Evolutionary conservation across 2,888 invertebrate genomes (phyloP).

Genomic region (Vannuccia rotundouncinata): DNA sequence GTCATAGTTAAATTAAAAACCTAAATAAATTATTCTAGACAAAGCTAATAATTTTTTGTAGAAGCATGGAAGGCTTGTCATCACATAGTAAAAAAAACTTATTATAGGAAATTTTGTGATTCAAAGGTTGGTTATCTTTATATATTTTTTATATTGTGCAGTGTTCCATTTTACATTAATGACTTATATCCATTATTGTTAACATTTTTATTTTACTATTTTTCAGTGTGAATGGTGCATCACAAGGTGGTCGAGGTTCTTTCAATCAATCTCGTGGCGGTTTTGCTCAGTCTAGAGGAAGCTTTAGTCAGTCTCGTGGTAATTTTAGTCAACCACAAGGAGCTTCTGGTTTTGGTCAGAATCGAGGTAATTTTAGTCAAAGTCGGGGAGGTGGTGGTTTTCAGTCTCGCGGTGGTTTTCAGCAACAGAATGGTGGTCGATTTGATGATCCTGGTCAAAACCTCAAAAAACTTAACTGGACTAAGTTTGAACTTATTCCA

Average conservation of each 20-base stretch:
- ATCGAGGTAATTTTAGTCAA: not conserved
- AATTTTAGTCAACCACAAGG: not conserved
- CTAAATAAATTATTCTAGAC: no score
- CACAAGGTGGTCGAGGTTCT: not conserved
- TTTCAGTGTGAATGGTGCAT: not conserved
- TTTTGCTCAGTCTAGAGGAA: not conserved
- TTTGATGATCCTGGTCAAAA: not conserved
- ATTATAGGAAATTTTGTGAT: no score
- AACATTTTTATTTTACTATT: no score
- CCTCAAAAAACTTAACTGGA: not conserved
- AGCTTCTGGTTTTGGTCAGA: not conserved
- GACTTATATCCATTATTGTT: no score
- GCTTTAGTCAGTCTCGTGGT: not conserved
- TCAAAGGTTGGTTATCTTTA: no score
- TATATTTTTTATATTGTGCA: no score
- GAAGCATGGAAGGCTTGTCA: no score
- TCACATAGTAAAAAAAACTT: no score
- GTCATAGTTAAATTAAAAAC: no score
- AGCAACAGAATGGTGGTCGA: not conserved
- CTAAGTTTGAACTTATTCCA: conserved; percentile 59
- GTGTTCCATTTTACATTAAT: no score
- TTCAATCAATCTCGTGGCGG: not conserved
- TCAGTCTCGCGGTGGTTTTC: not conserved
- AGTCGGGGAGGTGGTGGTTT: not conserved
- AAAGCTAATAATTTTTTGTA: no score